phyloP scores from a whole-genome alignment of 2,888 invertebrate genomes.

The Eurytoma adleriae region DNA sequence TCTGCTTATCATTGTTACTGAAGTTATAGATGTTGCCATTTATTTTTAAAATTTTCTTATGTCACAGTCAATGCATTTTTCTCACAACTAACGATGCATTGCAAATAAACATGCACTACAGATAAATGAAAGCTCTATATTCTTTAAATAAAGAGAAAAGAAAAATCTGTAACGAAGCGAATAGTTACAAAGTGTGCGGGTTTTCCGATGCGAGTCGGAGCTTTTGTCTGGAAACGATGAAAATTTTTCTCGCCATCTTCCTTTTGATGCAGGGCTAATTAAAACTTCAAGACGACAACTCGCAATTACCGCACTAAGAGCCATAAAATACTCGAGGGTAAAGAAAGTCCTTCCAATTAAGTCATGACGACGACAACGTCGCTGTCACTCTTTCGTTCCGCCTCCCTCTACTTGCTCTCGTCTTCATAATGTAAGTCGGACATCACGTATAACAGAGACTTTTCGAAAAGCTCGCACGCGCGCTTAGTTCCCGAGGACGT shows the following conservation, averaged over 20 bases:
- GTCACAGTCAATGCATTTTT: too few relatives aligned
- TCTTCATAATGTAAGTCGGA: slow-evolving; percentile 16
- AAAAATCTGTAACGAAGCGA: too few relatives aligned
- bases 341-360: slow-evolving; percentile 49
- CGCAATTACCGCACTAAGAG: slow-evolving; percentile 41
- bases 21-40: too few relatives aligned
- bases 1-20: too few relatives aligned
- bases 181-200: too few relatives aligned
- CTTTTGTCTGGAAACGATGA: slow-evolving; percentile 7
- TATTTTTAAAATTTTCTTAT: too few relatives aligned
- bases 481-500: slow-evolving; percentile 3
- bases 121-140: too few relatives aligned
- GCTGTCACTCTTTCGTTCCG: background rate
- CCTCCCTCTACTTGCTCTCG: slow-evolving; percentile 5
- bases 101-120: background rate
- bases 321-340: slow-evolving; percentile 22
- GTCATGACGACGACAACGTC: slow-evolving; percentile 1
- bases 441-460: slow-evolving; percentile 1
- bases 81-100: background rate
- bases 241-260: slow-evolving; percentile 19
- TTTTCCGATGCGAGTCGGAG: background rate
- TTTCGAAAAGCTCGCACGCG: slow-evolving; percentile 27
- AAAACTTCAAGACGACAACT: slow-evolving; percentile 46
- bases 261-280: slow-evolving; percentile 41
- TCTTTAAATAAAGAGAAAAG: too few relatives aligned